Percentiles rank a stretch among this genome's conserved stretches.
Evolutionary conservation across 2,113 vertebrate genomes (phyloP).

Genomic region (Eubucco bourcierii): DNA sequence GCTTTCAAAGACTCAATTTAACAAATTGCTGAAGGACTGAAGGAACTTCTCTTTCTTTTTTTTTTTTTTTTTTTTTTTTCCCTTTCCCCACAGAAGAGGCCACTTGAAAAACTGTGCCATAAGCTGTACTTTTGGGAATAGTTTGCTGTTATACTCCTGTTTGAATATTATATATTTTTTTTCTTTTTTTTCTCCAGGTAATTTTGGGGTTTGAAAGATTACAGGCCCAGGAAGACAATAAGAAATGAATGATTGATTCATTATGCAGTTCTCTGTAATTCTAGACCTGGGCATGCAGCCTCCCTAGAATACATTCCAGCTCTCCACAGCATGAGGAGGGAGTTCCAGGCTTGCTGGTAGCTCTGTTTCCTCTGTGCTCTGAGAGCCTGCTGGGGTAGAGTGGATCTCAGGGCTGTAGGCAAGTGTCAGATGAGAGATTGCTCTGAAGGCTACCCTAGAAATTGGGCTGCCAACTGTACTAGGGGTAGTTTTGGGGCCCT

Average conservation of each 20-base stretch:
- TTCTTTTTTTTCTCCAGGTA: not conserved
- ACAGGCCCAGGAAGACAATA: conserved; percentile 3
- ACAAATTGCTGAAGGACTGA: not conserved
- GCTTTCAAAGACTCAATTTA: conserved; percentile 10
- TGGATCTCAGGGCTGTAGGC: not conserved
- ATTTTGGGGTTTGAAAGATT: not conserved
- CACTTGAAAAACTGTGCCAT: not conserved
- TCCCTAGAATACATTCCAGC: not conserved
- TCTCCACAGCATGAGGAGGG: not conserved
- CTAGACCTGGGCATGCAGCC: not conserved
- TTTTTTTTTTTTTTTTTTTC: not conserved
- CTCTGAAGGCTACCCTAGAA: not conserved
- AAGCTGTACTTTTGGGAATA: not conserved
- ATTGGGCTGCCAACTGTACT: not conserved
- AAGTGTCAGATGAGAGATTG: not conserved
- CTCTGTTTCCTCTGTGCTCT: rapidly evolving
- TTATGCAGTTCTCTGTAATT: not conserved
- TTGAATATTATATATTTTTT: not conserved
- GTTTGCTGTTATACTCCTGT: not conserved
- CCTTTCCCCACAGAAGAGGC: not conserved
- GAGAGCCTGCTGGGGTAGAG: not conserved
- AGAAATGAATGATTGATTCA: conserved; percentile 23
- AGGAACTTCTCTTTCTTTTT: not conserved
- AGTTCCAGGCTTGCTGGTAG: not conserved
- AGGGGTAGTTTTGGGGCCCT: too few species aligned